A percentile compares a stretch with the other conserved stretches of the same genome.
Evolutionary conservation across 2,888 invertebrate species (phyloP).

Genomic region (Scrobipalpa costella): DNA sequence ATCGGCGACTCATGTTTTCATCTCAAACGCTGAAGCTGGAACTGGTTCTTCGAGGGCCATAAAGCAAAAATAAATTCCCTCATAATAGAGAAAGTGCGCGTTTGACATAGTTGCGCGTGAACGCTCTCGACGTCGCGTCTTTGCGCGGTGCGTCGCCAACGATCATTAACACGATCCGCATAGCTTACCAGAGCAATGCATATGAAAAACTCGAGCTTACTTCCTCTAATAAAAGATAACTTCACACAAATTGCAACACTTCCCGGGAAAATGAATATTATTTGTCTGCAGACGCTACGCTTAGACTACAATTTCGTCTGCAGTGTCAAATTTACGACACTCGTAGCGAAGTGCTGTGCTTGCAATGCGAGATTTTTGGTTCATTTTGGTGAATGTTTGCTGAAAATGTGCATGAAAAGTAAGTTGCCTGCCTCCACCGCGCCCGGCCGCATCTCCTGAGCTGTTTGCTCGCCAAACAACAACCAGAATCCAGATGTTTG

Average conservation of each 20-base stretch:
- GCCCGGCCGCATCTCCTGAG: neutral
- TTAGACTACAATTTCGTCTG: constrained; percentile 8
- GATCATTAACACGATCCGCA: constrained; percentile 26
- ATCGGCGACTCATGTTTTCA: constrained; percentile 26
- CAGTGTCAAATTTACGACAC: constrained; percentile 18
- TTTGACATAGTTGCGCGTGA: constrained; percentile 54
- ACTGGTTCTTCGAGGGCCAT: constrained; percentile 16
- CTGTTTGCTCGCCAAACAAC: constrained; percentile 20
- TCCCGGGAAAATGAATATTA: constrained; percentile 9
- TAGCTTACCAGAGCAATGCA: constrained; percentile 23
- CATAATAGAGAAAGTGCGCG: constrained; percentile 56
- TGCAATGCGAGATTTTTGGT: constrained; percentile 15
- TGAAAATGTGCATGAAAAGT: constrained; percentile 25
- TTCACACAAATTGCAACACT: constrained; percentile 13
- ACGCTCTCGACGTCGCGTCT: constrained; percentile 27
- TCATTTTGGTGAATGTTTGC: constrained; percentile 17
- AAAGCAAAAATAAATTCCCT: constrained; percentile 29
- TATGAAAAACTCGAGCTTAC: constrained; percentile 18
- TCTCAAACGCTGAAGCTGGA: constrained; percentile 7
- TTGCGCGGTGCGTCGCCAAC: constrained; percentile 23
- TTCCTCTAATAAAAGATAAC: constrained; percentile 21
- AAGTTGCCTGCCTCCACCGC: neutral
- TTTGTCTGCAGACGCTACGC: neutral
- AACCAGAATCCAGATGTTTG: constrained; percentile 19
- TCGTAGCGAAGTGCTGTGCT: constrained; percentile 13